phyloP scores from a whole-genome alignment of 1,140 invertebrate species.

The Apis dorsata region DNA sequence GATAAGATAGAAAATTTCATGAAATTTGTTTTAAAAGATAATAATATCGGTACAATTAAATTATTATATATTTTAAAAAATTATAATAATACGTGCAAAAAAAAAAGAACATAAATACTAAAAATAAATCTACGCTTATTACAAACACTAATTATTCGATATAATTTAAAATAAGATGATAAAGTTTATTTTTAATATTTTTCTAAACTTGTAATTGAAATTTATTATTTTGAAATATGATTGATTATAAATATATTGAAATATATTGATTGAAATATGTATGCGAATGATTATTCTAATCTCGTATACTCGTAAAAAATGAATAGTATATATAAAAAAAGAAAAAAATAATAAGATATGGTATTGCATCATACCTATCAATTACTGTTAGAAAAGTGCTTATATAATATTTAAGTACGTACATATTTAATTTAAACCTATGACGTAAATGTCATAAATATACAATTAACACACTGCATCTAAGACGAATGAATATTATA shows the following conservation, averaged over 20 bases:
- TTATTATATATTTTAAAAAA: not conserved
- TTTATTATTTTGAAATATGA: not conserved
- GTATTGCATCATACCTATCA: not conserved
- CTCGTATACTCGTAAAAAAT: not conserved
- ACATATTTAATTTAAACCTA: not conserved
- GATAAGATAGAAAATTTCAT: no score
- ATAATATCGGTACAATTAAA: not conserved
- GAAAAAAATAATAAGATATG: not conserved
- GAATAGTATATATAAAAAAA: not conserved
- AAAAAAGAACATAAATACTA: not conserved
- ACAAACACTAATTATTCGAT: not conserved
- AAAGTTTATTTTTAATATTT: not conserved
- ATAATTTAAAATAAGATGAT: not conserved
- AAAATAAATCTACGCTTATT: not conserved
- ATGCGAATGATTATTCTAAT: not conserved
- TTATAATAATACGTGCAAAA: not conserved
- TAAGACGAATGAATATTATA: not conserved
- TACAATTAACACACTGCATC: not conserved
- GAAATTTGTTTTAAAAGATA: not conserved
- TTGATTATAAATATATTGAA: no score
- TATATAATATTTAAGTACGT: not conserved
- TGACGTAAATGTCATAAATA: slow-evolving; percentile 7
- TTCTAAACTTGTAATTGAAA: not conserved
- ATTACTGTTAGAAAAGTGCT: not conserved
- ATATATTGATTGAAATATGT: no score